These are phyloP conservation scores for Cynocephalus volans DNA, from an alignment of 2,113 vertebrate genomes.

Conservation along the genomic window DNA sequence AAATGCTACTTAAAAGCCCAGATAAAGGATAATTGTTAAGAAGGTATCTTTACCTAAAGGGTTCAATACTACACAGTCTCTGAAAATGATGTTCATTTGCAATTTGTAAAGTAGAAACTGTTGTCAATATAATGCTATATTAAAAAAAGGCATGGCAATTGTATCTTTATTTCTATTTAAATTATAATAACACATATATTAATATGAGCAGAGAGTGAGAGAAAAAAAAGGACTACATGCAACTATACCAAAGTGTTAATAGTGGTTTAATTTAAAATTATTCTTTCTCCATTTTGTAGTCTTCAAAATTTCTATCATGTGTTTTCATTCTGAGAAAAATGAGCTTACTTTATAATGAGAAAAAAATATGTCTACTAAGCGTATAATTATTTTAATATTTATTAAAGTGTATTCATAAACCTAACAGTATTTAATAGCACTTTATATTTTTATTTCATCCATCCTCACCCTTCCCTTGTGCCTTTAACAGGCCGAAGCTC, in stretches of 20 bases:
- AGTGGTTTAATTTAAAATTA: background rate
- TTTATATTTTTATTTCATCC: background rate
- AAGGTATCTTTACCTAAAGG: background rate
- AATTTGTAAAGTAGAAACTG: background rate
- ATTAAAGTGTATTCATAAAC: background rate
- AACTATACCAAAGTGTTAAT: background rate
- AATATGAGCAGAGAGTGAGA: background rate
- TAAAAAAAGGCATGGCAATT: background rate
- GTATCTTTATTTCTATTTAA: background rate
- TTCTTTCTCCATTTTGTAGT: background rate
- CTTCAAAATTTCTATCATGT: background rate
- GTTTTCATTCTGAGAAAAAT: background rate
- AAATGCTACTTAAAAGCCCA: background rate
- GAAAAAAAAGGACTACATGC: background rate
- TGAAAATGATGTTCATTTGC: background rate
- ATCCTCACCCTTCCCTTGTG: rapidly evolving
- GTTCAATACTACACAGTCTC: background rate
- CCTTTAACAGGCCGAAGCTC: background rate
- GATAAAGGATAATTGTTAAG: background rate
- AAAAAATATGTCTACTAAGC: background rate
- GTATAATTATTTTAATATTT: background rate
- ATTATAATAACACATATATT: background rate
- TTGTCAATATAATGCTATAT: background rate
- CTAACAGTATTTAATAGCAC: rapidly evolving
- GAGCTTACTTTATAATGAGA: background rate